Evolutionary conservation across 2,797 vertebrate species (phyloP), one percentile per base, ranked within the genome.

Genomic region (Microhierax caerulescens): DNA sequence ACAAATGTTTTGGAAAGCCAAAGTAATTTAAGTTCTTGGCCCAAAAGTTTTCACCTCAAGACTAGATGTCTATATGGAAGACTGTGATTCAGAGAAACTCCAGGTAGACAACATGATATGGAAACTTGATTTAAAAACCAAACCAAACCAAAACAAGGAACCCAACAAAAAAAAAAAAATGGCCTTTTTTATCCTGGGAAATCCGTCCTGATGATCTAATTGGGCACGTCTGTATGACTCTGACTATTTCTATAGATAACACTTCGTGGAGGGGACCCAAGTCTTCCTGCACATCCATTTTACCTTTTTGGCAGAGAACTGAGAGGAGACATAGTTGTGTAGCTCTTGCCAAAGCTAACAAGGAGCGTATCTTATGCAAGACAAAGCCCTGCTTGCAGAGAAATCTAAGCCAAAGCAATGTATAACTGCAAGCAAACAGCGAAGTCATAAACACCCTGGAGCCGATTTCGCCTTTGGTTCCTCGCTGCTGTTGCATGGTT

Each of bases 271-370:
- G 59, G 61, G 64, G 77, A 65, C 43, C 63, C 74, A 93, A 82
- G 28, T 83, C 63, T 85, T 89, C 54, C 45, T 79, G 60, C n/a
- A 61, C 63, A 61, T 95, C 59, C 53, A 93, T 61, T 67, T 74
- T 89, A 95, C 94, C 85, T 94, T 91, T 72, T 77, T 97, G 93
- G 82, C 87, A 86, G 56, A 80, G 32, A 56, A 39, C 70, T 45
- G 64, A 81, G 83, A 78, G 32, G 36, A 91, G 20, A 92, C n/a
- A 78, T 7, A 91, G 61, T 16, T 79, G 56, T 61, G 43, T 61
- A 85, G 56, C 45, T 82, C 53, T 81, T 92, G 94, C 92, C 96
- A 96, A 89, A 90, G 67, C 70, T 91, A 95, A 93, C 51, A 94
- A 85, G 77, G 93, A 88, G 39, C 0, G 2, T 53, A 89, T 56